Base-by-base conservation (phyloP, 64 coral and sea anemone species). In the Catalaphyllia jardinei region DNA sequence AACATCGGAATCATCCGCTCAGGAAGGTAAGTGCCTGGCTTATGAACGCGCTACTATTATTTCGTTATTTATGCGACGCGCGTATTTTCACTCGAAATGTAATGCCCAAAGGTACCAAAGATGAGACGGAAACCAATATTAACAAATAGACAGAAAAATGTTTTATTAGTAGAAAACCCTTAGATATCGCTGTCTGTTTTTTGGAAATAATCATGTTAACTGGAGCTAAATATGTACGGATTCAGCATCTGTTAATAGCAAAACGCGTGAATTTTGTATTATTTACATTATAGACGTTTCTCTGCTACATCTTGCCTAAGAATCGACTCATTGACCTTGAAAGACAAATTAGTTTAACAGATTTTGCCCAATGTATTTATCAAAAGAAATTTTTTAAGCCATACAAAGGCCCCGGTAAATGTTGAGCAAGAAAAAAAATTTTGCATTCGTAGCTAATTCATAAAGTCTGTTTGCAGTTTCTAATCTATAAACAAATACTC, bases 401-500 rank as follows among this genome's bases (percentile, higher is more conserved):
- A 7, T 1, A 69, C 25, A 27, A 4, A 69, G 25, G 65, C 17
- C 29, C 25, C 9, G 8, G 10, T 11, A 27, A 69, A 25, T 57
- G n/a, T 54, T 27, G 2, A 22, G 74, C 24, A 12, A 4, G 25
- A 57, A 71, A 29, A 51, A 29, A 38, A 27, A 71, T 49, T 50
- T 49, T 27, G 24, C 19, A 71, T 17, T 71, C 11, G 33, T 49
- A 51, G 33, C 62, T 27, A 71, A 71, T 85, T 85, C 81, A 69
- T 15, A 67, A 71, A 24, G 18, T 27, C 81, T 85, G 81, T 85
- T 85, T 69, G 81, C 4, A 52, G 39, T 85, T 85, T 51, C 62
- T 85, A 85, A 85, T 85, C 62, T 51, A 71, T 85, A 85, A 85
- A 85, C 81, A 85, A 85, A 85, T 85, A 85, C 81, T 69, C 81